A percentile compares a stretch with the other conserved stretches of the same genome.
Conservation (phyloP, 2,888 invertebrate species). For the Campoplex capitator region DNA sequence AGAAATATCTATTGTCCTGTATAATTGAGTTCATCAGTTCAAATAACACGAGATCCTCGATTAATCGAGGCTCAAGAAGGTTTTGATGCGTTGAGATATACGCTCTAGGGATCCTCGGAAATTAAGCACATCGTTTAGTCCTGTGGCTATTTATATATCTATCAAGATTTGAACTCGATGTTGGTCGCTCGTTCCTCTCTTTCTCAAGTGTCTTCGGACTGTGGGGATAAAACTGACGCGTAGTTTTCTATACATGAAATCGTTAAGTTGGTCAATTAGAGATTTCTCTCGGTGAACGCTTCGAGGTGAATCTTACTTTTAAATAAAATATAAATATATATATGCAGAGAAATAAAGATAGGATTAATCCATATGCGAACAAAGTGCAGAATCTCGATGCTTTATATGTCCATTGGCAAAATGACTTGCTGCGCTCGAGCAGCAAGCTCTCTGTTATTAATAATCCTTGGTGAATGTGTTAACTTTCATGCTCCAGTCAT, state of each 20-base stretch:
- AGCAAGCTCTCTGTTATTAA: constrained; percentile 41
- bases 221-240: neutral
- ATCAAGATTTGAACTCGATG: constrained; percentile 6
- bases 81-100: neutral
- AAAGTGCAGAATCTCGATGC: constrained; percentile 20
- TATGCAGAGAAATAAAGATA: constrained; percentile 17
- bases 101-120: neutral
- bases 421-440: constrained; percentile 47
- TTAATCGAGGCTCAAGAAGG: constrained; percentile 1
- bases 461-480: constrained; percentile 30
- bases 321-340: constrained; percentile 7
- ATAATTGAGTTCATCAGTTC: neutral
- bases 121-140: constrained; percentile 5
- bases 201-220: neutral
- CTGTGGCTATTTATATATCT: constrained; percentile 26
- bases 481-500: constrained; percentile 43
- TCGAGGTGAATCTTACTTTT: constrained; percentile 47
- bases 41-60: constrained; percentile 7
- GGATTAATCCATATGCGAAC: constrained; percentile 1
- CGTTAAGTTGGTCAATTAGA: constrained; percentile 64
- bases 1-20: neutral
- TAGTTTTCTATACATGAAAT: constrained; percentile 62
- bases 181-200: neutral
- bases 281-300: constrained; percentile 63
- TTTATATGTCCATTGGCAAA: constrained; percentile 55